Evolutionary conservation across 2,797 vertebrate species (phyloP).

Genomic region (Cheirogaleus major): DNA sequence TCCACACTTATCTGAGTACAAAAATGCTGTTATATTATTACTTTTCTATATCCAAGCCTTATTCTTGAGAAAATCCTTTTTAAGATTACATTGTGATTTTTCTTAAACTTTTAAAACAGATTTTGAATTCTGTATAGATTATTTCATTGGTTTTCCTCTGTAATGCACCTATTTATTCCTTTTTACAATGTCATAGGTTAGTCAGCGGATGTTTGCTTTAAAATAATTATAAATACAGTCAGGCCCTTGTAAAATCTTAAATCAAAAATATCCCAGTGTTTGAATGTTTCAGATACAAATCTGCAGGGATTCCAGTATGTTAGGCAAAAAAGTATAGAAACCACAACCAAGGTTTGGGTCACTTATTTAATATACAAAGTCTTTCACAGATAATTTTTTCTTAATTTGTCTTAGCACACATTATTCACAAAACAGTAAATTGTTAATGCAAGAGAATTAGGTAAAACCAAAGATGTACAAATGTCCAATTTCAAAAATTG

Average conservation of each 20-base stretch:
- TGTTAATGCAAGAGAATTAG: conserved; percentile 85
- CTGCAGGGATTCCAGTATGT: conserved; percentile 48
- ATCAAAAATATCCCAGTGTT: conserved; percentile 43
- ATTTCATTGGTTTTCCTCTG: not conserved
- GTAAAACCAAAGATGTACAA: conserved; percentile 84
- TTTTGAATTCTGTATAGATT: not conserved
- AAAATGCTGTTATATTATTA: not conserved
- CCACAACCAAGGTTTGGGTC: conserved; percentile 67
- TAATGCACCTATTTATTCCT: not conserved
- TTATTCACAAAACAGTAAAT: conserved; percentile 84
- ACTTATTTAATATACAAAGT: conserved; percentile 89
- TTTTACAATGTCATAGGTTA: not conserved
- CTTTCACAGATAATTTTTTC: conserved; percentile 84
- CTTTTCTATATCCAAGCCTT: not conserved
- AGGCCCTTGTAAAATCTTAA: not conserved
- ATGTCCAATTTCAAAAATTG: conserved; percentile 79
- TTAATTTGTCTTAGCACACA: conserved; percentile 82
- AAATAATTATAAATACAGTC: not conserved
- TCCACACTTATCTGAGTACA: not conserved
- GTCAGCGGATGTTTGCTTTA: not conserved
- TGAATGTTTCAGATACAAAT: conserved; percentile 48
- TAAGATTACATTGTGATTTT: not conserved
- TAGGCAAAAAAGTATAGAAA: conserved; percentile 53
- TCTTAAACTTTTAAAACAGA: not conserved
- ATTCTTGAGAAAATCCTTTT: not conserved